These are phyloP conservation scores for Hipposideros armiger DNA, from an alignment of 2,113 vertebrate species.

Conservation along the genomic window DNA sequence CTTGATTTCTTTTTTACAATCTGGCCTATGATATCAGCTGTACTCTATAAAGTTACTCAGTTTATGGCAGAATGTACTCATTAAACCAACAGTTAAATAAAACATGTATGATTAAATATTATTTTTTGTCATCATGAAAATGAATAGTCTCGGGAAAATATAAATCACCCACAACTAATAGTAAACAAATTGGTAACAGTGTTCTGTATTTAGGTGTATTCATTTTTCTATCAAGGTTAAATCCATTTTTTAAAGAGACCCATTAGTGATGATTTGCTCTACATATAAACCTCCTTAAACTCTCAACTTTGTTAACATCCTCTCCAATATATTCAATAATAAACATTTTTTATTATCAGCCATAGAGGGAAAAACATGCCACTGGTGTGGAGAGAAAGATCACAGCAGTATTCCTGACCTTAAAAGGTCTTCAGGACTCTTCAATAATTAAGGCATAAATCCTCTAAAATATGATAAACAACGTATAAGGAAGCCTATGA, in stretches of 20 bases:
- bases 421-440: not conserved
- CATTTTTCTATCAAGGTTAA: constrained; percentile 42
- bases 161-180: not conserved
- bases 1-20: not conserved
- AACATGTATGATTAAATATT: not conserved
- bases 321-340: not conserved
- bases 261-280: not conserved
- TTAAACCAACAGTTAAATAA: constrained; percentile 46
- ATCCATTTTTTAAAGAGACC: not conserved
- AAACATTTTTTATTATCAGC: not conserved
- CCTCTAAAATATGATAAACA: not conserved
- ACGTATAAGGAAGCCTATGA: not conserved
- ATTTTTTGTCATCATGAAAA: constrained; percentile 5
- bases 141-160: constrained; percentile 22
- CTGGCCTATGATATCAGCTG: not conserved
- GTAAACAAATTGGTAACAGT: not conserved
- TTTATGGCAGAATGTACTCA: not conserved
- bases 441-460: not conserved
- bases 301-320: not conserved
- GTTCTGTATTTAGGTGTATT: not conserved
- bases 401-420: not conserved
- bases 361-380: fast-evolving
- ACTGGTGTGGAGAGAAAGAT: not conserved
- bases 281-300: not conserved
- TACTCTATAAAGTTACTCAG: not conserved